Evolutionary conservation across 2,888 invertebrate genomes (phyloP), one percentile per base, ranked within the genome.

Genomic region (Tachina grossa): DNA sequence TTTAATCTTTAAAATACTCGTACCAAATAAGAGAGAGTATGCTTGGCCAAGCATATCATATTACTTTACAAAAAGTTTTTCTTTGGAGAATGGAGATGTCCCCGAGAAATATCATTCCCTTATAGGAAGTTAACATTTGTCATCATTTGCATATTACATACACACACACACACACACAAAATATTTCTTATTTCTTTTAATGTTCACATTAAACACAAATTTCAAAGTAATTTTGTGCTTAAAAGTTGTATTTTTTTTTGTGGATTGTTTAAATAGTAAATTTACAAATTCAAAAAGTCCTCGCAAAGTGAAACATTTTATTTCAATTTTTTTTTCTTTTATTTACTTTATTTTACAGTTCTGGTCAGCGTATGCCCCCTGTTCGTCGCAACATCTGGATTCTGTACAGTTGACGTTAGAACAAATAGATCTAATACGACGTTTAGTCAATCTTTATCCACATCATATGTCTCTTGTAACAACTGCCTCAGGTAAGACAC

Each of bases 361-460:
- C 93, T 97, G 97, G 97, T 96, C 97, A 63, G 96, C 96, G 87
- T 97, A 96, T 94, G 96, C 96, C 89, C 95, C 95, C 63, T 97
- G 97, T 93, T 95, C 95, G 89, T 95, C 96, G 65, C 97, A 97
- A 92, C 95, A 96, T 92, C 95, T 96, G 89, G 97, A 97, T 91
- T 96, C 97, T 65, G 96, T 97, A 89, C 96, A 97, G 91, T 94
- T 96, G 89, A 96, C 97, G 47, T 94, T 97, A 90, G 97, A 97
- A 90, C 97, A 97, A 93, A 96, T 97, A 90, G 97, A 97, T 93
- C 94, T 97, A 89, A 97, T 97, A 91, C 95, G 96, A 91, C 94
- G 97, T 87, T 95, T 97, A 89, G 96, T 97, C 9, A 95, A 95
- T 89, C 95, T 96, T 91, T 97, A 97, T 92, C 95, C 96, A 80